Percentiles rank a stretch among this genome's conserved stretches.
phyloP scores from a whole-genome alignment of 2,888 invertebrate genomes.

The Megaustenia siamemsis region DNA sequence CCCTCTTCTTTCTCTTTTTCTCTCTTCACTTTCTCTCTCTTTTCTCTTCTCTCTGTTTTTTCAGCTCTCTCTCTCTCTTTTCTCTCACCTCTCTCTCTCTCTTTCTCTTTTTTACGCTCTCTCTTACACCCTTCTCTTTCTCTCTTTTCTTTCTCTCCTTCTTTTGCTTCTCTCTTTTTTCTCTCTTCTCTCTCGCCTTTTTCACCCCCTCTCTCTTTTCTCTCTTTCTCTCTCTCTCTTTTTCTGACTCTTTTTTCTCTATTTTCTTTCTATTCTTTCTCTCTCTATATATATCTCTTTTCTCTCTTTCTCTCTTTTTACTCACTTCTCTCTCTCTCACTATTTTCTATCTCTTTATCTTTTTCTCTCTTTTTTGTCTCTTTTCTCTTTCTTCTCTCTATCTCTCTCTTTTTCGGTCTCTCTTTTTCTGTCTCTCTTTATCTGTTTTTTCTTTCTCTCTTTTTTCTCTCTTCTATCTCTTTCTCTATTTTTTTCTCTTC shows the following conservation, averaged over 20 bases:
- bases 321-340: background rate
- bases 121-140: background rate
- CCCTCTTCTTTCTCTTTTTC: background rate
- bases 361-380: background rate
- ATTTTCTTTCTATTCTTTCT: background rate
- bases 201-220: background rate
- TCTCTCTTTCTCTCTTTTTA: background rate
- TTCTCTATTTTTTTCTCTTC: background rate
- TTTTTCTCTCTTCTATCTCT: background rate
- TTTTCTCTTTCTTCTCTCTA: background rate
- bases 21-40: background rate
- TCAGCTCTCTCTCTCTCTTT: background rate
- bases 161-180: conserved; percentile 4
- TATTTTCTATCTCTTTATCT: conserved; percentile 5
- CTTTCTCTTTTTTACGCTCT: background rate
- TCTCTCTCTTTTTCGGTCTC: background rate
- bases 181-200: background rate
- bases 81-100: background rate
- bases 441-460: background rate
- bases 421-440: background rate
- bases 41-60: background rate
- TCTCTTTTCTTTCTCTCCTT: background rate
- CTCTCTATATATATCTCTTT: background rate
- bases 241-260: background rate
- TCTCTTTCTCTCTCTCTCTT: background rate